Evolutionary conservation across 2,113 vertebrate species (phyloP).

Genomic region (Salvator merianae): DNA sequence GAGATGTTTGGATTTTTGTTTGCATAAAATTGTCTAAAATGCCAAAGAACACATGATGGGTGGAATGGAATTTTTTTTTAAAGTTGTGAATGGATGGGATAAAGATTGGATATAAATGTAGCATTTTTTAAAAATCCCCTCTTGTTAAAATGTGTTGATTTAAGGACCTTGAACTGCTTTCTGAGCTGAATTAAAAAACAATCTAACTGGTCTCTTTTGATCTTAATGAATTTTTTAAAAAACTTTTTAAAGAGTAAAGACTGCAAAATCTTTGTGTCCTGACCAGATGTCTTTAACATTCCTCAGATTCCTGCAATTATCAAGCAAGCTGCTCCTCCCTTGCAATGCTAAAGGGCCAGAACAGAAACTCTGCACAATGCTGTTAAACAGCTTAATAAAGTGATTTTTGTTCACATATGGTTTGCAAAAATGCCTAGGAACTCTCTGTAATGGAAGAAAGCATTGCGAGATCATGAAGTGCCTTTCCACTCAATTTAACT

Average conservation of each 20-base stretch:
- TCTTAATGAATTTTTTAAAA: background rate
- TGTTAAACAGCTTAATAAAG: background rate
- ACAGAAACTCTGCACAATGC: background rate
- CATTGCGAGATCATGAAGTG: background rate
- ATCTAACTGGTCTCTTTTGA: background rate
- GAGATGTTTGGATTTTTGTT: no score
- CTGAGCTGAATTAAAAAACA: background rate
- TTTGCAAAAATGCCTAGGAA: conserved; percentile 8
- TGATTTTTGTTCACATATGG: conserved; percentile 4
- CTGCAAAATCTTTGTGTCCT: background rate
- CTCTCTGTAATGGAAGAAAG: background rate
- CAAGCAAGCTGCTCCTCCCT: background rate
- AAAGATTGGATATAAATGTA: no score
- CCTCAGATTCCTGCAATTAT: conserved; percentile 2
- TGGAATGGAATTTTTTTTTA: no score
- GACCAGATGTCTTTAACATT: conserved; percentile 14
- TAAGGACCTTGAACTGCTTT: background rate
- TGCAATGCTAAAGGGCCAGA: background rate
- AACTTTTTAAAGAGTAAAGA: background rate
- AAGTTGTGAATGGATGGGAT: no score
- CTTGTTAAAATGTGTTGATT: background rate
- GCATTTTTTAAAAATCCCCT: no score
- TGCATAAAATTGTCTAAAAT: no score
- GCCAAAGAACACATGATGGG: no score
- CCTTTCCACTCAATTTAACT: background rate